Percentiles rank a stretch among this genome's conserved stretches.
These are phyloP conservation scores for Drosophila infuscata DNA, from an alignment of 2,888 invertebrate genomes.

Conservation along the genomic window DNA sequence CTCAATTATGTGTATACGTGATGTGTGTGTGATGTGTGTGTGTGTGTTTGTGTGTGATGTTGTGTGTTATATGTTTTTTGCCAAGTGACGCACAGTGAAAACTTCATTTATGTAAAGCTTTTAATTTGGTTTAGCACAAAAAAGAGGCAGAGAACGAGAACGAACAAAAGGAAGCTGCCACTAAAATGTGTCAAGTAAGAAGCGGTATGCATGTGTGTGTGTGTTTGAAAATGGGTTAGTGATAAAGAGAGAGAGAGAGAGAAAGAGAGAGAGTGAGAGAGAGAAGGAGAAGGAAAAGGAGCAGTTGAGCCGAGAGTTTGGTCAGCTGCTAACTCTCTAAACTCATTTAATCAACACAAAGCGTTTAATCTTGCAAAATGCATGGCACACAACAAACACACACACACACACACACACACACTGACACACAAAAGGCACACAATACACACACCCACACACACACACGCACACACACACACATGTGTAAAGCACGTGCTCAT, in stretches of 20 bases:
- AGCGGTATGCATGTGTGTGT: neutral
- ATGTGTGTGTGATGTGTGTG: conserved; percentile 1
- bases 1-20: conserved; percentile 22
- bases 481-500: conserved; percentile 24
- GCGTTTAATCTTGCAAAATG: conserved; percentile 70
- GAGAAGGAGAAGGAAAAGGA: conserved; percentile 4
- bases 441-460: conserved; percentile 2
- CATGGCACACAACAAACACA: conserved; percentile 31
- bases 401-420: conserved; percentile 12
- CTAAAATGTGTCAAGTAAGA: conserved; percentile 57
- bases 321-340: conserved; percentile 54
- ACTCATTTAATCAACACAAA: conserved; percentile 77
- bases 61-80: conserved; percentile 5
- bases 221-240: neutral
- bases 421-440: neutral
- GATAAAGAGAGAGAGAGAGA: conserved; percentile 4
- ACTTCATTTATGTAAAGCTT: conserved; percentile 60
- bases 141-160: neutral
- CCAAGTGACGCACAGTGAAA: conserved; percentile 29
- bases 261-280: conserved; percentile 9
- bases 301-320: conserved; percentile 35
- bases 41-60: conserved; percentile 8
- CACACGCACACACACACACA: neutral
- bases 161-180: conserved; percentile 5
- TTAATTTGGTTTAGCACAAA: conserved; percentile 51